A percentile compares a stretch with the other conserved stretches of the same genome.
phyloP scores from a whole-genome alignment of 2,797 vertebrate species.

The Melanitta fusca region DNA sequence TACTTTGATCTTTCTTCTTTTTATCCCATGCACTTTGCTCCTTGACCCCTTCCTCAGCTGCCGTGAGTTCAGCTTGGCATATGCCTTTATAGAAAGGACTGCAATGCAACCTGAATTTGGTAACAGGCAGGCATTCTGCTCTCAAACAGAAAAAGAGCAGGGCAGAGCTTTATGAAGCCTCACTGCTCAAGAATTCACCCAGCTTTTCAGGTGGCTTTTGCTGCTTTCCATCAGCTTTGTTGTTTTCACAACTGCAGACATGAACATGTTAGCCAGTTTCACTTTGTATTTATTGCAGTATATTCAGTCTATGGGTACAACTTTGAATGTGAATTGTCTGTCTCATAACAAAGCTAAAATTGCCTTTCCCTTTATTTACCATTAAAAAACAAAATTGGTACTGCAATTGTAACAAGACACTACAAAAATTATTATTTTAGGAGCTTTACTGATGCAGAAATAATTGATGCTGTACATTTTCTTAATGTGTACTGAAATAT shows the following conservation, averaged over 20 bases:
- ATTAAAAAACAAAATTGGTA: background rate
- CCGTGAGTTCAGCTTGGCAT: background rate
- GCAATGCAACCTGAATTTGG: background rate
- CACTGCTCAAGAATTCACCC: background rate
- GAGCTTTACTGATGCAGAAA: background rate
- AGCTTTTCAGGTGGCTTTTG: background rate
- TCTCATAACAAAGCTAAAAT: background rate
- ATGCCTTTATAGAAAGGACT: background rate
- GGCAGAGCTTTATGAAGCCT: background rate
- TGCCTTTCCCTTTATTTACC: background rate
- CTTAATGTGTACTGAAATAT: background rate
- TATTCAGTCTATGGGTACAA: background rate
- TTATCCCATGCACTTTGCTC: slow-evolving; percentile 39
- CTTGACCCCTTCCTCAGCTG: slow-evolving; percentile 5
- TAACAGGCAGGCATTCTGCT: background rate
- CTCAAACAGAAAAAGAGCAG: background rate
- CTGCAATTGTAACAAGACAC: background rate
- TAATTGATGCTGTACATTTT: background rate
- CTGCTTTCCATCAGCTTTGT: background rate
- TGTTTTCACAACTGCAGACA: background rate
- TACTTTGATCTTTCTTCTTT: slow-evolving; percentile 23
- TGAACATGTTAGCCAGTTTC: background rate
- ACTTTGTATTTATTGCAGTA: background rate
- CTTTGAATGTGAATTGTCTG: background rate
- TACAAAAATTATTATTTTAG: background rate